phyloP scores from a whole-genome alignment of 2,888 invertebrate species.

The Lithophane semibrunnea region DNA sequence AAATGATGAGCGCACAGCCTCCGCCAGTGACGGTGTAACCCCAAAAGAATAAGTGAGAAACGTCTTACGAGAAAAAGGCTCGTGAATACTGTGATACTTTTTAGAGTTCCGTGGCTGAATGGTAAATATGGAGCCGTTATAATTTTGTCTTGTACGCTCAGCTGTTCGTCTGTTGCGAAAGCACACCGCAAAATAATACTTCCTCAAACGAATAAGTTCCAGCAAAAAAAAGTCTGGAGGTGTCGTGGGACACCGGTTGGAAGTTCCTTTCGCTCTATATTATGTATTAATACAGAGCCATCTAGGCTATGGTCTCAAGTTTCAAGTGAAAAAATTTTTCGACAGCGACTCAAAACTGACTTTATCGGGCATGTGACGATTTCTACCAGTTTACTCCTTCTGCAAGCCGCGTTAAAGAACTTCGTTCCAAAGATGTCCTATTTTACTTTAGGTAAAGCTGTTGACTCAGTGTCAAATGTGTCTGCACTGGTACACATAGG shows the following conservation, averaged over 20 bases:
- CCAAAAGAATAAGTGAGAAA: conserved; percentile 89
- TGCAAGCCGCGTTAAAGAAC: too few relatives aligned
- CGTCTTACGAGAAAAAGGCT: conserved; percentile 86
- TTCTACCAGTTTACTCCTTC: too few relatives aligned
- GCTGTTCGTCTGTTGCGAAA: not conserved
- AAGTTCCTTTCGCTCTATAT: too few relatives aligned
- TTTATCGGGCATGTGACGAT: too few relatives aligned
- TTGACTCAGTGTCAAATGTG: not conserved
- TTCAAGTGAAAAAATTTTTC: too few relatives aligned
- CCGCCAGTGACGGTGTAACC: conserved; percentile 83
- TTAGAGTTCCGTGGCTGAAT: conserved; percentile 52
- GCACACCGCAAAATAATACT: not conserved
- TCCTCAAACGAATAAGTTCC: not conserved
- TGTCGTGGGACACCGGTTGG: too few relatives aligned
- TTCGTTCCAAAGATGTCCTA: too few relatives aligned
- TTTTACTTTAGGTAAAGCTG: not conserved
- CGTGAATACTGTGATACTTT: conserved; percentile 77
- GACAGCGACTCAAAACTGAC: too few relatives aligned
- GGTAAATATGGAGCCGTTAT: not conserved
- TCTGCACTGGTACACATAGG: not conserved
- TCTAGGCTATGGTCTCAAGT: too few relatives aligned
- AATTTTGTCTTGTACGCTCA: not conserved
- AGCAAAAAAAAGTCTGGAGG: too few relatives aligned
- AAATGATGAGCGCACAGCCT: conserved; percentile 88
- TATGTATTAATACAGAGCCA: too few relatives aligned